Base-by-base conservation (phyloP, 2,113 vertebrate genomes). In the Lutjanus erythropterus region DNA sequence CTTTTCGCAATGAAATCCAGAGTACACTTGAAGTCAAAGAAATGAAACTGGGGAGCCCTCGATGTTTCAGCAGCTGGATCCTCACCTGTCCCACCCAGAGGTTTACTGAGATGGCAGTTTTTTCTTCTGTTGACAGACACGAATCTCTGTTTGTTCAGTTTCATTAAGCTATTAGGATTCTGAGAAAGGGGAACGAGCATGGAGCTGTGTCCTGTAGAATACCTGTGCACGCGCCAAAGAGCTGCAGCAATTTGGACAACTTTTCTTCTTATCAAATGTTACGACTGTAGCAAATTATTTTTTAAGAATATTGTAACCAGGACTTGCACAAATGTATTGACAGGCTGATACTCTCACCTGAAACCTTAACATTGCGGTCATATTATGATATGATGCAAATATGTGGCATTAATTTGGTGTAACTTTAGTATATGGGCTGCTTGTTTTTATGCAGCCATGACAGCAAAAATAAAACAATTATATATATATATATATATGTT, bases 41-140 rank as follows among this genome's bases (percentile, higher is more conserved):
- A 69, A 68, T 68, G 33, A 39, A 15, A 25, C 65, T 6, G 31
- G 47, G 21, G n/a, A 52, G 33, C 27, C 10, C 21, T 23, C 35
- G 31, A 67, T 16, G 46, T 69, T 55, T 53, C 47, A 69, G 5
- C 35, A 70, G 50, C 67, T 55, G 52, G 27, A 35, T 31, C 4
- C 39, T 56, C 50, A 42, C 37, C 52, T 42, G 27, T 47, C 33
- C 35, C 18, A n/a, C n/a, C n/a, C n/a, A n/a, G n/a, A n/a, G n/a
- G n/a, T n/a, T n/a, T n/a, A n/a, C n/a, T n/a, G 41, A 72, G 27
- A 59, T 19, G 23, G 1, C n/a, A 7, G n/a, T n/a, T 9, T 70
- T n/a, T 1, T 58, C 12, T 31, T 42, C 16, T 71, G 52, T 59
- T 31, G 56, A 35, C 29, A 58, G 5, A 9, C 55, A 35, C 2